Base-by-base conservation (phyloP, 2,888 invertebrate species). In the Torymus aiolomorphi region DNA sequence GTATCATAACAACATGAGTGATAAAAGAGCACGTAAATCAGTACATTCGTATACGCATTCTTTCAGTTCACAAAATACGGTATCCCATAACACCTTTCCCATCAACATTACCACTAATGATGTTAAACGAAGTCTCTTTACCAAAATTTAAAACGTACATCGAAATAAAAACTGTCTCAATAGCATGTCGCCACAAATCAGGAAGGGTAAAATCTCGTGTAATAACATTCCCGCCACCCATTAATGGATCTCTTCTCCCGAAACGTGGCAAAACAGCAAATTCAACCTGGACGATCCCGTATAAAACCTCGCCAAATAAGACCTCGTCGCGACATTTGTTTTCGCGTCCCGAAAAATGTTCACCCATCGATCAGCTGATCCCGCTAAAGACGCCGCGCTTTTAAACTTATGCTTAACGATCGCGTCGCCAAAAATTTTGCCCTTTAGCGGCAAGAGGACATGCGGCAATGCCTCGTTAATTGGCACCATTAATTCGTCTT, bases 401-500 rank as follows among this genome's bases (percentile, higher is more conserved):
- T n/a, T n/a, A n/a, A n/a, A 52, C 57, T 54, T 57, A 42, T 59
- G 31, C 31, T 31, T 31, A 31, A 31, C 31, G 31, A 31, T 5
- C 31, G 31, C 31, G 31, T 31, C 31, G 31, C 31, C 31, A 70
- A 49, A 20, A 18, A 13, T 31, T 49, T 49, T 56, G 67, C 52
- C 69, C 63, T 77, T 80, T 65, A 70, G 51, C 62, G 31, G 31
- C 31, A 31, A 69, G 76, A 63, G 69, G 54, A 59, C 52, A 18
- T 10, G 61, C 59, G 3, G 66, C 66, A 70, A 73, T 70, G 70
- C 52, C 59, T 51, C 75, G 31, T 81, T 81, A 81, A 81, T 81
- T 81, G 80, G 75, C n/a, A 10, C 16, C 76, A 80, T 80, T 80
- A 80, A 80, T 80, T 80, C 62, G 67, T 18, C 61, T 56, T 69